A percentile compares a stretch with the other conserved stretches of the same genome.
phyloP scores from a whole-genome alignment of 2,888 invertebrate species.

The Callyntrura guangdongensis region DNA sequence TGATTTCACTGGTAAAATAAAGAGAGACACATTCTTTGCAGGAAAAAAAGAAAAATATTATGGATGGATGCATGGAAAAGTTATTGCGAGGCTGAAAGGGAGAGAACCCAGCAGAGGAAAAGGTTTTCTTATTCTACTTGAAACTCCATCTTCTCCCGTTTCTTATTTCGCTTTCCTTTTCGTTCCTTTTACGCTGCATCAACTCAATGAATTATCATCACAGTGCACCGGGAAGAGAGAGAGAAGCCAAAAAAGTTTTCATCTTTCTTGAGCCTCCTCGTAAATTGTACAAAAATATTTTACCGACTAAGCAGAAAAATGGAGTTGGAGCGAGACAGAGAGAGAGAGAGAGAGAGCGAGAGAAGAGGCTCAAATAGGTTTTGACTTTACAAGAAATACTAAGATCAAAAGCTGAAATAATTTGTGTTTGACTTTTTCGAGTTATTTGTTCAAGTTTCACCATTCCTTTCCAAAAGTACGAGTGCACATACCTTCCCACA shows the following conservation, averaged over 20 bases:
- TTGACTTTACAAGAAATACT: constrained; percentile 20
- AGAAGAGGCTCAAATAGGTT: not conserved
- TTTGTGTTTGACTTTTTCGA: constrained; percentile 11
- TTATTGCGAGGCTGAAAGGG: constrained; percentile 1
- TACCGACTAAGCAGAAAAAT: constrained; percentile 54
- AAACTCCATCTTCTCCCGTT: not conserved
- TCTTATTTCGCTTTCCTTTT: constrained; percentile 3
- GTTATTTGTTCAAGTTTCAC: constrained; percentile 8
- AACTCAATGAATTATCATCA: constrained; percentile 64
- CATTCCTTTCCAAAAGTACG: not conserved
- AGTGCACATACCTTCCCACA: not conserved
- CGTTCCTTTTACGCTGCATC: not conserved
- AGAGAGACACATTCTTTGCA: constrained; percentile 8
- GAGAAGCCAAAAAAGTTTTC: constrained; percentile 45
- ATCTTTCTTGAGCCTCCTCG: constrained; percentile 55
- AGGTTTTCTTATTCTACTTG: constrained; percentile 5
- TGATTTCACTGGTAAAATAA: constrained; percentile 34
- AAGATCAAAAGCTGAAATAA: constrained; percentile 18
- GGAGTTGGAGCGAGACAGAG: not conserved
- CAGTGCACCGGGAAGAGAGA: constrained; percentile 22
- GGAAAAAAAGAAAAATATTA: not conserved
- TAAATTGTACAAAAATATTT: constrained; percentile 60
- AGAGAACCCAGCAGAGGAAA: not conserved
- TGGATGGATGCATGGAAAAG: constrained; percentile 14
- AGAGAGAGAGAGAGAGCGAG: not conserved